phyloP scores from a whole-genome alignment of 2,113 vertebrate genomes.

The Ondatra zibethicus region DNA sequence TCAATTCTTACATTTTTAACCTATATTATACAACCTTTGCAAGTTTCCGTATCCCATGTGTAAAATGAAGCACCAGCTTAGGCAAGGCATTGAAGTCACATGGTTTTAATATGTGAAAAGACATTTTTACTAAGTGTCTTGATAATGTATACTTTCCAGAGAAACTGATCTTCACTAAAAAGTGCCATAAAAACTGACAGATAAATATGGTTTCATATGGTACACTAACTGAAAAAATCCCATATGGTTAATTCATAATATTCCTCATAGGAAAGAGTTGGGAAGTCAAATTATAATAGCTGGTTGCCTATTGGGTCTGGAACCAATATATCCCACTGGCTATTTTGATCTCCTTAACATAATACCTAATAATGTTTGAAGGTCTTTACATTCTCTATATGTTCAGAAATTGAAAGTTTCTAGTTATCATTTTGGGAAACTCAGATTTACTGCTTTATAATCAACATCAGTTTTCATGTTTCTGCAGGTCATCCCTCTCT shows the following conservation, averaged over 20 bases:
- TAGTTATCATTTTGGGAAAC: not conserved
- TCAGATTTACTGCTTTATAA: not conserved
- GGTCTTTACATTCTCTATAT: not conserved
- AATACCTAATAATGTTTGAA: not conserved
- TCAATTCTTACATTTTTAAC: not conserved
- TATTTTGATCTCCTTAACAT: constrained; percentile 27
- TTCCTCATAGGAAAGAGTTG: not conserved
- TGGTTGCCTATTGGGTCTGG: not conserved
- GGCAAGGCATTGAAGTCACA: not conserved
- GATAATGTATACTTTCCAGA: not conserved
- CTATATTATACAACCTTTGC: not conserved
- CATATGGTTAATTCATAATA: not conserved
- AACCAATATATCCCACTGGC: not conserved
- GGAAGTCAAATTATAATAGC: constrained; percentile 13
- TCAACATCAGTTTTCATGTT: not conserved
- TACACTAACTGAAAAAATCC: not conserved
- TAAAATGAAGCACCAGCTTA: not conserved
- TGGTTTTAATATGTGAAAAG: not conserved
- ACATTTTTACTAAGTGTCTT: not conserved
- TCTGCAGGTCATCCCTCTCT: not conserved
- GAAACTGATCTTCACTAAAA: not conserved
- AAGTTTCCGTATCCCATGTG: not conserved
- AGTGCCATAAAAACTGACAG: not conserved
- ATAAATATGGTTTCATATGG: not conserved
- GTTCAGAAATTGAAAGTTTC: not conserved